Percentiles rank a stretch among this genome's conserved stretches.
Evolutionary conservation across 2,797 vertebrate genomes (phyloP).

Genomic region (Rhyacichthys aspro): DNA sequence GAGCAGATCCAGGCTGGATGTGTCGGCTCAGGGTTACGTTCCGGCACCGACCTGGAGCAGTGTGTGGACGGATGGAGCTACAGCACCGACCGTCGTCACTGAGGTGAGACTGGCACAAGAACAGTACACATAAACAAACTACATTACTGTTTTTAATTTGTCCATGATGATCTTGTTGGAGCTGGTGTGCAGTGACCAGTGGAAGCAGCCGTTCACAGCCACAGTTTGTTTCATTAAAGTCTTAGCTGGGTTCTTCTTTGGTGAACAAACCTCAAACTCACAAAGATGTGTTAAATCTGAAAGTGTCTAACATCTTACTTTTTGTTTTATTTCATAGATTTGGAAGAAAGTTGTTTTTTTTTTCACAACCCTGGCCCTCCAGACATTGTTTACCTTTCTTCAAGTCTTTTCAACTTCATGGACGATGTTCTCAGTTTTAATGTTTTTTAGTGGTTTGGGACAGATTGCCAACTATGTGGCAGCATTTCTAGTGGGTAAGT

Average conservation of each 20-base stretch:
- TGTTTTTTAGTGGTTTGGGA: slow-evolving; percentile 84
- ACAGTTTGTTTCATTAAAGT: slow-evolving; percentile 86
- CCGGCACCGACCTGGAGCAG: slow-evolving; percentile 77
- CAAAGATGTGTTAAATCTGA: not conserved
- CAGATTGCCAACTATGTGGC: slow-evolving; percentile 87
- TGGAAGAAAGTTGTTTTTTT: slow-evolving; percentile 88
- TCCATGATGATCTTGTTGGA: slow-evolving; percentile 79
- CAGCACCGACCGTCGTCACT: slow-evolving; percentile 80
- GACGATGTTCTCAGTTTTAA: slow-evolving; percentile 81
- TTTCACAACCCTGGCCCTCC: slow-evolving; percentile 84
- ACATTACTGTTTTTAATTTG: not conserved
- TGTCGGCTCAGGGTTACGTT: slow-evolving; percentile 75
- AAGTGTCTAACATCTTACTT: not conserved
- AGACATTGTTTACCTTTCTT: slow-evolving; percentile 82
- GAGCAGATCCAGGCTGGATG: slow-evolving; percentile 67
- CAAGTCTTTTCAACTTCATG: slow-evolving; percentile 85
- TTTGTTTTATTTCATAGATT: slow-evolving; percentile 68
- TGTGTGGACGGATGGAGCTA: slow-evolving; percentile 85
- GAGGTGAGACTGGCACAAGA: slow-evolving; percentile 44
- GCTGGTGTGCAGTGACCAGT: slow-evolving; percentile 85
- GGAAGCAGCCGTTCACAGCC: slow-evolving; percentile 86
- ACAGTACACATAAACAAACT: not conserved
- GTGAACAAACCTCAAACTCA: slow-evolving; percentile 58
- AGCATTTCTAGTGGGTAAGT: slow-evolving; percentile 85
- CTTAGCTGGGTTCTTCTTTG: slow-evolving; percentile 85